Base-by-base conservation (phyloP, 1,140 invertebrate species). In the Leptinotarsa lineolata region DNA sequence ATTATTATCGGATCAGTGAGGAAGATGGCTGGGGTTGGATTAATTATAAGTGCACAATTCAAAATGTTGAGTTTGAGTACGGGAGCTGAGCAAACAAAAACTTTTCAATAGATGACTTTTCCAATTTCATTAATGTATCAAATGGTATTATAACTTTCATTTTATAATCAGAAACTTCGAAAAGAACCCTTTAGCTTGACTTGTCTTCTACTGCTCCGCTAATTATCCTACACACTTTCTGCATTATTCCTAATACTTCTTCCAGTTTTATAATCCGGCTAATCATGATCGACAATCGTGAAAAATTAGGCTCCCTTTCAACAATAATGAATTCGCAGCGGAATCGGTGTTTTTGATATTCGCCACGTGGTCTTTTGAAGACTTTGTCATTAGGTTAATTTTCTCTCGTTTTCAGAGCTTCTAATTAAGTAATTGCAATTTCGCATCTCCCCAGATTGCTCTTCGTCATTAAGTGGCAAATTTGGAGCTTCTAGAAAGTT, bases 311-410 rank as follows among this genome's bases (percentile, higher is more conserved):
- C 61, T 8, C 24, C 61, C 24, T 21, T 64, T 64, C 61, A 22
- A 21, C 24, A 64, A 30, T 64, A 20, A 64, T 22, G 21, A 64
- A 64, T 22, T 64, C 61, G 61, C 18, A 20, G 15, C 24, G 24
- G 13, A 21, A 64, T 64, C 61, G 16, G 21, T 64, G 21, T 64
- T 64, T 64, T 64, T 18, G 65, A 68, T 48, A 63, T 72, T 63
- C 67, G 68, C 69, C 68, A 63, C 58, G 59, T 74, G 61, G 74
- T 72, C 48, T 54, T 39, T 54, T 54, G 48, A n/a, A 54, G 15
- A 54, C 48, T 54, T 54, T 54, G 48, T 54, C 48, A 18, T 54
- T 54, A 54, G 48, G 48, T 54, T 54, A 54, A 54, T 54, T 54
- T 54, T 54, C 48, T 5, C 48, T 54, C 48, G 48, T 54, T 54